These are phyloP conservation scores for Aplysina aerophoba DNA, from an alignment of 37 sponge, comb jelly and placozoan genomes.

Conservation along the genomic window DNA sequence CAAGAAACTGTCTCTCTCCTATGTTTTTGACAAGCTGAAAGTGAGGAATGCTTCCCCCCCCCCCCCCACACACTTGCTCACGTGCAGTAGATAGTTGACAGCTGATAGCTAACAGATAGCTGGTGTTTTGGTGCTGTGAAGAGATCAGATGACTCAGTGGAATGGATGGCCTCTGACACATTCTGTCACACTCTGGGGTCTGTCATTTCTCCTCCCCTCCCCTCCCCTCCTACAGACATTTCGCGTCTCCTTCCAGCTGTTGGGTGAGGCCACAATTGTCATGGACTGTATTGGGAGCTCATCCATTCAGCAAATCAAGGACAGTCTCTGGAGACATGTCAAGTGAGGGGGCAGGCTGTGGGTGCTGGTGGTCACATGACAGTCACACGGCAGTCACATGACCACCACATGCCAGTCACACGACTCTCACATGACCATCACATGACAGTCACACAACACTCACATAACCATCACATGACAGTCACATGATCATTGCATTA, in stretches of 20 bases:
- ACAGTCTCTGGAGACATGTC: slow-evolving; percentile 56
- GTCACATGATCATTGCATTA: too few relatives aligned
- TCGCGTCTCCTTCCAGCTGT: slow-evolving; percentile 50
- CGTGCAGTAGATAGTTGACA: too few relatives aligned
- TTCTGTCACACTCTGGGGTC: neutral
- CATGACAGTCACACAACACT: too few relatives aligned
- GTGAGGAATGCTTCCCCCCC: neutral
- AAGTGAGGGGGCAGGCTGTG: slow-evolving; percentile 26
- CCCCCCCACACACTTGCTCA: neutral
- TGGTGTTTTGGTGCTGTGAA: too few relatives aligned
- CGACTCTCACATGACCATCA: too few relatives aligned
- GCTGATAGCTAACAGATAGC: neutral
- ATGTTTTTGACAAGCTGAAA: neutral
- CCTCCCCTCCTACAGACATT: slow-evolving; percentile 37
- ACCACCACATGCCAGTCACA: too few relatives aligned
- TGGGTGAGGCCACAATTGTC: neutral
- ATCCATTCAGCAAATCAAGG: slow-evolving; percentile 77
- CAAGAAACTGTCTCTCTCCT: too few relatives aligned
- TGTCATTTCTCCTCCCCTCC: neutral
- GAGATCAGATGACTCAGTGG: neutral
- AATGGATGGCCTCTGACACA: neutral
- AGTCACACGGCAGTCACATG: too few relatives aligned
- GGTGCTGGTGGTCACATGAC: neutral
- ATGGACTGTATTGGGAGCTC: slow-evolving; percentile 47
- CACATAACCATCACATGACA: too few relatives aligned